A percentile compares a stretch with the other conserved stretches of the same genome.
Evolutionary conservation across 2,113 vertebrate species (phyloP).

Genomic region (Hemiscyllium ocellatum): DNA sequence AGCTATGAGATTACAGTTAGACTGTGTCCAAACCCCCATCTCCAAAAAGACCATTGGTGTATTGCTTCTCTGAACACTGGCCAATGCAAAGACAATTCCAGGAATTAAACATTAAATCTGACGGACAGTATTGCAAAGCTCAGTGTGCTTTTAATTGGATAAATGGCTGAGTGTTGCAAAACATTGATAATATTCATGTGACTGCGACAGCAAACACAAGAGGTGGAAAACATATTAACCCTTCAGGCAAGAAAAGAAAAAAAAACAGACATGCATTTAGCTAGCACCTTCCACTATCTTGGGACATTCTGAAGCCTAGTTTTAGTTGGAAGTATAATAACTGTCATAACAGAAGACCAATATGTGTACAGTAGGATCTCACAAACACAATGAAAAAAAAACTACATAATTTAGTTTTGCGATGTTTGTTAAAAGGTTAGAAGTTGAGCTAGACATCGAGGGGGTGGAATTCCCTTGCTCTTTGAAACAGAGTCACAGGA

Average conservation of each 20-base stretch:
- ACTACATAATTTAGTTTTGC: background rate
- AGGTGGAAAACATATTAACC: background rate
- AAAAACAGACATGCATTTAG: background rate
- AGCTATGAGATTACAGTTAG: background rate
- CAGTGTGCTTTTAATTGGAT: background rate
- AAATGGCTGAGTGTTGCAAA: background rate
- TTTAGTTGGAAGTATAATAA: background rate
- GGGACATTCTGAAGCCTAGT: background rate
- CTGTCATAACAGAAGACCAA: background rate
- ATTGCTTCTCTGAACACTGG: too few species aligned
- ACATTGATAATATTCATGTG: background rate
- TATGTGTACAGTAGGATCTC: background rate
- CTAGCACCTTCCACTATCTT: background rate
- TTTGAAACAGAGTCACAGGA: too few species aligned
- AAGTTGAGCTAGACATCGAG: background rate
- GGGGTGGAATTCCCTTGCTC: too few species aligned
- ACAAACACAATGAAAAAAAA: background rate
- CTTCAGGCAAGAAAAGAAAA: background rate
- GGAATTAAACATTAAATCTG: background rate
- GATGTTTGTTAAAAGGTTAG: background rate
- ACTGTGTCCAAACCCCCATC: background rate
- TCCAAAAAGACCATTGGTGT: background rate
- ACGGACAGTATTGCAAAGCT: background rate
- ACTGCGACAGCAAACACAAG: background rate
- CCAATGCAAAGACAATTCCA: background rate